Percentiles rank a stretch among this genome's conserved stretches.
These are phyloP conservation scores for Epinephelus coioides DNA, from an alignment of 2,797 vertebrate genomes.

Conservation along the genomic window DNA sequence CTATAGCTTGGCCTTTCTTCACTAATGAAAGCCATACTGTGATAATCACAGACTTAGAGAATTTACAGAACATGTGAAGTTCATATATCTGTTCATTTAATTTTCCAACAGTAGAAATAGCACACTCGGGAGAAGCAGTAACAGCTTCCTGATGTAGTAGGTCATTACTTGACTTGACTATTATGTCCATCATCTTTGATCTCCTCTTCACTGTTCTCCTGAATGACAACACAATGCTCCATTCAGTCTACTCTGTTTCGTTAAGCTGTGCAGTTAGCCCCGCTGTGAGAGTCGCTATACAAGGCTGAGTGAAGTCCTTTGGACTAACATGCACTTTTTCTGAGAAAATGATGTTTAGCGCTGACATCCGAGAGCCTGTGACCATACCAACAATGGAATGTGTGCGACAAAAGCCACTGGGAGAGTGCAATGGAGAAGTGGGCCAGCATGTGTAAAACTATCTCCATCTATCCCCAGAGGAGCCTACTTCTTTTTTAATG, in stretches of 20 bases:
- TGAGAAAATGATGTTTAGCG: conserved; percentile 75
- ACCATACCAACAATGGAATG: conserved; percentile 84
- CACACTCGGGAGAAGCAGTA: conserved; percentile 9
- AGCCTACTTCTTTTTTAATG: conserved; percentile 81
- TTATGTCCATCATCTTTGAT: conserved; percentile 70
- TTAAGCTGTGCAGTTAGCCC: conserved; percentile 61
- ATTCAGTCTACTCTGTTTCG: conserved; percentile 54
- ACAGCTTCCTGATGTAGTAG: conserved; percentile 43
- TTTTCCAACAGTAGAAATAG: conserved; percentile 26
- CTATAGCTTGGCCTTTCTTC: conserved; percentile 4
- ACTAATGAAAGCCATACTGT: conserved; percentile 18
- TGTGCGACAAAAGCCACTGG: conserved; percentile 83
- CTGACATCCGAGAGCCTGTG: conserved; percentile 84
- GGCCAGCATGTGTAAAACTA: conserved; percentile 82
- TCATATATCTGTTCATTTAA: conserved; percentile 7
- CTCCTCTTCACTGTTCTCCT: conserved; percentile 48
- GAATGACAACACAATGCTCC: conserved; percentile 70
- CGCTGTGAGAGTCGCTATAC: conserved; percentile 46
- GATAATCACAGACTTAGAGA: conserved; percentile 2
- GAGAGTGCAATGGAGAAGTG: conserved; percentile 75
- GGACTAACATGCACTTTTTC: conserved; percentile 66
- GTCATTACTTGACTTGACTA: conserved; percentile 45
- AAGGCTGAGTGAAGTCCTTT: conserved; percentile 52
- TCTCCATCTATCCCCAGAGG: conserved; percentile 78
- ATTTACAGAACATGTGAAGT: conserved; percentile 9